A percentile compares a stretch with the other conserved stretches of the same genome.
Conservation (phyloP, 2,888 invertebrate genomes). For the Linnaemya tessellans region DNA sequence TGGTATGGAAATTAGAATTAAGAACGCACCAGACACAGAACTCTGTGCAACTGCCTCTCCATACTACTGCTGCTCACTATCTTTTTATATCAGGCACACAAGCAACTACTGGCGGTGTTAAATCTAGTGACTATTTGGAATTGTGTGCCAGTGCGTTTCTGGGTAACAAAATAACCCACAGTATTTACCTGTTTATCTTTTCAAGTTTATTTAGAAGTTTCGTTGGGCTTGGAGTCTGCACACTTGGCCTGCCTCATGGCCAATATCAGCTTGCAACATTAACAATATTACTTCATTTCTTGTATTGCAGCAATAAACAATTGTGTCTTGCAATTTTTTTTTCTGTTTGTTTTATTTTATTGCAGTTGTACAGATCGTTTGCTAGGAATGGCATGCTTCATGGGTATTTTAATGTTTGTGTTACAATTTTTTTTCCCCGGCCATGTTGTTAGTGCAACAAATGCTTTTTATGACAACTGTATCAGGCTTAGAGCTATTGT, state of each 20-base stretch:
- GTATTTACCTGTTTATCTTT: constrained; percentile 35
- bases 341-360: constrained; percentile 33
- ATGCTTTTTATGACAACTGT: constrained; percentile 63
- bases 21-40: constrained; percentile 2
- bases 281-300: constrained; percentile 56
- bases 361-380: neutral
- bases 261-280: constrained; percentile 25
- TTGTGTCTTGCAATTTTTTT: constrained; percentile 27
- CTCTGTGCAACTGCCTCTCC: neutral
- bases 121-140: neutral
- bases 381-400: constrained; percentile 20
- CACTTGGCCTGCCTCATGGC: constrained; percentile 3
- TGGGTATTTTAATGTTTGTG: constrained; percentile 41
- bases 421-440: neutral
- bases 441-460: constrained; percentile 24
- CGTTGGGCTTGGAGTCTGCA: constrained; percentile 6
- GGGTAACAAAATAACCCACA: constrained; percentile 7
- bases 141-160: neutral
- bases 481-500: constrained; percentile 49
- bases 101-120: constrained; percentile 20
- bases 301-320: constrained; percentile 39
- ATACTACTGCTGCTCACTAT: neutral
- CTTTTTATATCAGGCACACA: constrained; percentile 9
- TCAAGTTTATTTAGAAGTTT: constrained; percentile 37
- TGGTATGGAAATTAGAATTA: constrained; percentile 15